These are phyloP conservation scores for Therioaphis trifolii DNA, from an alignment of 2,888 invertebrate species.

Conservation along the genomic window DNA sequence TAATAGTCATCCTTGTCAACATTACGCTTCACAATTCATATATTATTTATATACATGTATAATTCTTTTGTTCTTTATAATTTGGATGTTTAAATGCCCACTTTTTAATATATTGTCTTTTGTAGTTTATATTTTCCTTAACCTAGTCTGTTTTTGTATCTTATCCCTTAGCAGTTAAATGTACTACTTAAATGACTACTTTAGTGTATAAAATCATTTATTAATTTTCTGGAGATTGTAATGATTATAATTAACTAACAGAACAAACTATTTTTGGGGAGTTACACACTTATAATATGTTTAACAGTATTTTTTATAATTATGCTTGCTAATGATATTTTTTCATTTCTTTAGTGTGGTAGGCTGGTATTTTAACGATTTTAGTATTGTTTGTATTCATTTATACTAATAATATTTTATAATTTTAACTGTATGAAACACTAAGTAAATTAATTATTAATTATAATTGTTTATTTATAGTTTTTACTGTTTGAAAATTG, in stretches of 20 bases:
- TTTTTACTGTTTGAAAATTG: slow-evolving; percentile 27
- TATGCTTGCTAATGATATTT: slow-evolving; percentile 37
- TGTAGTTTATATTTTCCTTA: slow-evolving; percentile 58
- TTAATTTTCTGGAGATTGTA: slow-evolving; percentile 27
- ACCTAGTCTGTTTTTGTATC: slow-evolving; percentile 55
- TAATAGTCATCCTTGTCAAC: slow-evolving; percentile 22
- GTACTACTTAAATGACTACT: slow-evolving; percentile 52
- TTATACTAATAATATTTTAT: slow-evolving; percentile 38
- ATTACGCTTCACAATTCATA: slow-evolving; percentile 18
- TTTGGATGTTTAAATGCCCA: slow-evolving; percentile 38
- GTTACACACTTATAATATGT: slow-evolving; percentile 29
- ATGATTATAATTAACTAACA: slow-evolving; percentile 33
- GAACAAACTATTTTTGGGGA: slow-evolving; percentile 54
- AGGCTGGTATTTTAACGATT: slow-evolving; percentile 55
- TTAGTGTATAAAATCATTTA: slow-evolving; percentile 25
- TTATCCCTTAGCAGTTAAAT: slow-evolving; percentile 45
- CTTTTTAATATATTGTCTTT: slow-evolving; percentile 45
- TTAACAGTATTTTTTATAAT: slow-evolving; percentile 46
- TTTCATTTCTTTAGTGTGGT: slow-evolving; percentile 42
- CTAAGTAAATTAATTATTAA: slow-evolving; percentile 38
- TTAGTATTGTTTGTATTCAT: slow-evolving; percentile 52
- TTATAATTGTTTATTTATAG: slow-evolving; percentile 40
- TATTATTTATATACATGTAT: slow-evolving; percentile 46
- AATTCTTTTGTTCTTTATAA: slow-evolving; percentile 38
- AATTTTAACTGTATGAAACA: slow-evolving; percentile 38